These are phyloP conservation scores for Pygmarrhopalites habei DNA, from an alignment of 1,140 invertebrate genomes.

Conservation along the genomic window DNA sequence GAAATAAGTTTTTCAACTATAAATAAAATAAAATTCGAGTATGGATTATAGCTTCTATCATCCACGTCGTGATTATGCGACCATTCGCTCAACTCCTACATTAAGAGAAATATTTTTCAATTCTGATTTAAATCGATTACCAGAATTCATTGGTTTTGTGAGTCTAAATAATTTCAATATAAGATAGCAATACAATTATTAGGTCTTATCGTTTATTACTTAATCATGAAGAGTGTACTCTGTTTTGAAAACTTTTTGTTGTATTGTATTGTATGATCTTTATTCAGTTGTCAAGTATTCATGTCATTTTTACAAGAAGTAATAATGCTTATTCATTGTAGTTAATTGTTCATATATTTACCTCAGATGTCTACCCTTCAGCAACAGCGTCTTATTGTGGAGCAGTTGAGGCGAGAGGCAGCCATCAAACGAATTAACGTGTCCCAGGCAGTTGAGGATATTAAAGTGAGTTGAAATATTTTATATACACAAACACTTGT, in stretches of 20 bases:
- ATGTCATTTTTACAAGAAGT: background rate
- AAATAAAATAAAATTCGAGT: too few relatives aligned
- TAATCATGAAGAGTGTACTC: too few relatives aligned
- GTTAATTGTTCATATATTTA: background rate
- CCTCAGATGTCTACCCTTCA: constrained; percentile 39
- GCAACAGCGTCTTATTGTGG: constrained; percentile 55
- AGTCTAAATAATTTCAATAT: background rate
- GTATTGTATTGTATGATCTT: background rate
- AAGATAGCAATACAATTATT: too few relatives aligned
- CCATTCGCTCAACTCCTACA: constrained; percentile 5
- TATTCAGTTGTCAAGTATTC: background rate
- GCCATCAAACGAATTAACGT: constrained; percentile 76
- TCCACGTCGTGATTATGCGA: constrained; percentile 3
- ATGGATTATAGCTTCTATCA: constrained; percentile 12
- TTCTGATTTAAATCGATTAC: constrained; percentile 24
- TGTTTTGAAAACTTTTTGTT: too few relatives aligned
- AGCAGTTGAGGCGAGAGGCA: constrained; percentile 86
- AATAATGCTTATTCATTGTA: constrained; percentile 1
- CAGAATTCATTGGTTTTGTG: constrained; percentile 32
- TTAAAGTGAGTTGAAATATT: constrained; percentile 52
- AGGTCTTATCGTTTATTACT: too few relatives aligned
- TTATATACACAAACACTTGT: too few relatives aligned
- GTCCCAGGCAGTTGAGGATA: constrained; percentile 85
- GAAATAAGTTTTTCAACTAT: too few relatives aligned
- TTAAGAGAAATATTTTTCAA: constrained; percentile 31